Evolutionary conservation across 2,113 vertebrate species (phyloP), one percentile per base, ranked within the genome.

Genomic region (Ictidomys tridecemlineatus): DNA sequence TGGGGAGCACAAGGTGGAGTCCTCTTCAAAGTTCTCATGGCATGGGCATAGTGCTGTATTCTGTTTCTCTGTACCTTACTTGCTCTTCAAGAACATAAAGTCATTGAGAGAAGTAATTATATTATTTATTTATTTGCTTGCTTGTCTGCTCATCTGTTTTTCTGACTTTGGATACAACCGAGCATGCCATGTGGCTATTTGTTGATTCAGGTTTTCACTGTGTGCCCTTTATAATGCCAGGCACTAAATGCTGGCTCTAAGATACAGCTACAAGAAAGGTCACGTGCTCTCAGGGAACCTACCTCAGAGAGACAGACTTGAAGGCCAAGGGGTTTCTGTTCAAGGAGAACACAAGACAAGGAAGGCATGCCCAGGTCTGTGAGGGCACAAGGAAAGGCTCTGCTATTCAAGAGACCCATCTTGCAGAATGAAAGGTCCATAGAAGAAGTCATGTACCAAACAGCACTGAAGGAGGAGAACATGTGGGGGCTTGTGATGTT

Each of bases 281-380:
- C 16, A 34, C n/a, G 11, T 72, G 26, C 48, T 74, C 48, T 32
- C 30, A 6, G 73, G 42, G 51, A 69, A 53, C n/a, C 22, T 26
- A 28, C 6, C 30, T 53, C 17, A 4, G 30, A 89, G 79, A 82
- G 37, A 89, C 28, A 48, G 61, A 34, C 45, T 24, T 30, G 32
- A 53, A 82, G 53, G 69, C 18, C 37, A 63, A 13, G 34, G 56
- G 8, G 1, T 2, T n/a, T 83, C 61, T 39, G 58, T 63, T 77
- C 37, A 26, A 0, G 11, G 53, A 61, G 37, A 51, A 18, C 34
- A 13, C 5, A 70, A 24, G 42, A 20, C 34, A 56, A 2, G 14
- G 24, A 56, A 2, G 14, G 24, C n/a, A 20, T 5, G 3, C 14
- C 51, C 30, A 18, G 0, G 5, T 28, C 34, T n/a, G 42, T 26